Base-by-base conservation (phyloP, 2,888 invertebrate genomes). In the Parapristionchus giblindavisi region DNA sequence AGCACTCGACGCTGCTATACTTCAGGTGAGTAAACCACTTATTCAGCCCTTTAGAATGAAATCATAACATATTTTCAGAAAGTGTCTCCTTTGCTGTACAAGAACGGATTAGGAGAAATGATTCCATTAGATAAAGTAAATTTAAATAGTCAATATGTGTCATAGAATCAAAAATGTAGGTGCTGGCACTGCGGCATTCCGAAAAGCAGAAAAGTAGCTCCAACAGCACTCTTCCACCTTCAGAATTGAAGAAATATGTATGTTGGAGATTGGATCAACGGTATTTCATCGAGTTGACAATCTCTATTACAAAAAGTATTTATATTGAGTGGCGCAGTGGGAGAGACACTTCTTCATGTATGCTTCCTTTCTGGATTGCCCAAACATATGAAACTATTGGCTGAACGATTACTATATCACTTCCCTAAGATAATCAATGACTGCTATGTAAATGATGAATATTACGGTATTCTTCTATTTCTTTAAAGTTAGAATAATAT, bases 301-400 rank as follows among this genome's bases (percentile, higher is more conserved):
- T 29, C 14, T n/a, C n/a, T n/a, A n/a, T n/a, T n/a, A n/a, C n/a
- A n/a, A n/a, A n/a, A n/a, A 17, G 11, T 0, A 65, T 4, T 34
- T 0, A 29, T 24, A 34, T 76, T 75, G 36, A 79, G 85, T 36
- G 98, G 98, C 0, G 95, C 96, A 1, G 96, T 98, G 0, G 97
- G 98, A 0, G 98, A 98, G 90, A 94, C 95, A 0, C 93, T 95
- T 79, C 90, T 98, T 21, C 97, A 97, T 89, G 90, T 97, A 32
- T 98, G 97, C 88, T 85, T 85, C 73, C 75, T 85, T 29, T 81
- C 83, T 17, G 82, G 83, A 43, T 80, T 85, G 4, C 80, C 85
- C 1, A 81, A 81, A 54, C 85, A 85, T 71, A 85, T 85, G 85
- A 84, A 85, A 75, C 90, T 97, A 32, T 91, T 99, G 72, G 96